phyloP scores from a whole-genome alignment of 2,113 vertebrate genomes.

The Chiloscyllium plagiosum region DNA sequence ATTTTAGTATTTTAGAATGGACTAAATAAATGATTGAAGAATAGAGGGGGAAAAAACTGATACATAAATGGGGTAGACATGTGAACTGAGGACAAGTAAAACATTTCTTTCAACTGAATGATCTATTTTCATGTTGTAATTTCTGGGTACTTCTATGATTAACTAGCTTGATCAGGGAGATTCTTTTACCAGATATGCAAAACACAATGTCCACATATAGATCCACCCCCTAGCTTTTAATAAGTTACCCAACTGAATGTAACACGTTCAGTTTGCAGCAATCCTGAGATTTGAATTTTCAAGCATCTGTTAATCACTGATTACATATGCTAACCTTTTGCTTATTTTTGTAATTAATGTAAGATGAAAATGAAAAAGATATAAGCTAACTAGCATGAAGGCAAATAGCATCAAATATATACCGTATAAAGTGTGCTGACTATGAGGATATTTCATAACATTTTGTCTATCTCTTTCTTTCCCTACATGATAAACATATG shows the following conservation, averaged over 20 bases:
- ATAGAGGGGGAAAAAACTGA: background rate
- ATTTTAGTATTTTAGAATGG: background rate
- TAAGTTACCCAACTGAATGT: background rate
- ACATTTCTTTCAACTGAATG: background rate
- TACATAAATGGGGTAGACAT: background rate
- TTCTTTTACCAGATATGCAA: background rate
- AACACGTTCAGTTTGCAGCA: background rate
- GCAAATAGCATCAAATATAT: background rate
- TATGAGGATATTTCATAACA: background rate
- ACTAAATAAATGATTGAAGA: background rate
- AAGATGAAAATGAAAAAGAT: background rate
- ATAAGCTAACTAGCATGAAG: background rate
- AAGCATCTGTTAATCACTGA: background rate
- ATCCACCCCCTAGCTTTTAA: background rate
- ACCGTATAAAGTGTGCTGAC: background rate
- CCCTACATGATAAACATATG: background rate
- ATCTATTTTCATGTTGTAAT: background rate
- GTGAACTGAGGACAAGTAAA: background rate
- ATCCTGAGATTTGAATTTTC: background rate
- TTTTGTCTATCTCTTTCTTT: background rate
- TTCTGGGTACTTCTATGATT: background rate
- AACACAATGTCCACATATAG: background rate
- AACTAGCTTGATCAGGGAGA: background rate
- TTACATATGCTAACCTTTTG: background rate
- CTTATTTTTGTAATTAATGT: background rate